These are phyloP conservation scores for Dioctria linearis DNA, from an alignment of 2,888 invertebrate species.

Conservation along the genomic window DNA sequence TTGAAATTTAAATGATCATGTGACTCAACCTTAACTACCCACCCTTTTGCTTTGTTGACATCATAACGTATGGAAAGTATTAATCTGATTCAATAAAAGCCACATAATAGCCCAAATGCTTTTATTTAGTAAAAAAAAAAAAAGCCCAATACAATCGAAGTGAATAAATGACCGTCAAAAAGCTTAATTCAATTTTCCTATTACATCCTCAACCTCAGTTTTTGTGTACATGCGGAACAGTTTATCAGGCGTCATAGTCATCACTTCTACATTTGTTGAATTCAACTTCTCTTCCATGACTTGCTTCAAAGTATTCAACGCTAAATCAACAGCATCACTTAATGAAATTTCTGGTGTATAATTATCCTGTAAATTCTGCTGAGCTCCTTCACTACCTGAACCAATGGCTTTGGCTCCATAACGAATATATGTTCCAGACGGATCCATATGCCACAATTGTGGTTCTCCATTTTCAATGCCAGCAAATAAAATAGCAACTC, in stretches of 20 bases:
- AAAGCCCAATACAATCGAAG: conserved; percentile 35
- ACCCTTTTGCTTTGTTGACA: too few species aligned
- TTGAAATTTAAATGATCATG: too few species aligned
- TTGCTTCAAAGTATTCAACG: conserved; percentile 95
- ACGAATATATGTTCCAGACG: conserved; percentile 97
- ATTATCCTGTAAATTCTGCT: conserved; percentile 88
- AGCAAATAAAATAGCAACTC: conserved; percentile 98
- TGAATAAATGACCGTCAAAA: background rate
- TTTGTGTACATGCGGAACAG: conserved; percentile 92
- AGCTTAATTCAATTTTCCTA: conserved; percentile 79
- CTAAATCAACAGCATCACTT: conserved; percentile 91
- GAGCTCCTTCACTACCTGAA: conserved; percentile 99
- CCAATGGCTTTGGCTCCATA: conserved; percentile 99
- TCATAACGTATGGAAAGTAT: too few species aligned
- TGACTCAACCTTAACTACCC: too few species aligned
- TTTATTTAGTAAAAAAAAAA: conserved; percentile 29
- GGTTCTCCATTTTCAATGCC: conserved; percentile 93
- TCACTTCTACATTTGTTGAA: conserved; percentile 97
- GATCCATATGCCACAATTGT: conserved; percentile 98
- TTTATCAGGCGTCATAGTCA: conserved; percentile 88
- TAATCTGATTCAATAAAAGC: too few species aligned
- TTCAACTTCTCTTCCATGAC: conserved; percentile 99
- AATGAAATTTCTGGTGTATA: conserved; percentile 91
- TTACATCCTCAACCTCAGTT: conserved; percentile 92
- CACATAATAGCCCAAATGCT: background rate